Base-by-base conservation (phyloP, 2,113 vertebrate species). In the Cynoglossus semilaevis region DNA sequence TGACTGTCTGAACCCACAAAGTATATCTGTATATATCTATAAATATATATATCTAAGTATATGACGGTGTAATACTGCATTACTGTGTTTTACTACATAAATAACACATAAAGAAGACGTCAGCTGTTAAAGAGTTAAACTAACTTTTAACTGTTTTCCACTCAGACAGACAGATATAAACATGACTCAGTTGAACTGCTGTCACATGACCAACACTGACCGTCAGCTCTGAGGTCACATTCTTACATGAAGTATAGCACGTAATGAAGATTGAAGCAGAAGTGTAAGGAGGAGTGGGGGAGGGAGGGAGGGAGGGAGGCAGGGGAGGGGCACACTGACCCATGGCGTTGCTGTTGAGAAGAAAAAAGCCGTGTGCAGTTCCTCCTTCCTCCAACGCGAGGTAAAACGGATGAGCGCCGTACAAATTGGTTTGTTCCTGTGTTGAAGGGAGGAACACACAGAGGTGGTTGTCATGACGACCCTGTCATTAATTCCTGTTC, bases 311-410 rank as follows among this genome's bases (percentile, higher is more conserved):
- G n/a, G n/a, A n/a, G n/a, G n/a, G n/a, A n/a, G n/a, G n/a, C n/a
- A n/a, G n/a, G n/a, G 9, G 40, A 3, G 15, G 5, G 5, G 5
- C 19, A n/a, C 50, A 73, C 85, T 67, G 57, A 91, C 90, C 90
- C 90, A 91, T 90, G 1, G 94, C 93, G 0, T 96, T 96, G 88
- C 94, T 95, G 85, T 96, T 96, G 29, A 96, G 89, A 42, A 96
- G 87, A 84, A 96, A 96, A 78, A 95, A 91, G 0, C 94, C 94
- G 0, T 96, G 92, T 41, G 94, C 84, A 4, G 75, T 76, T 37
- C 93, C 93, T 0, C 78, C 88, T 9, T 91, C 73, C 81, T 95
- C 94, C 91, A 96, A 84, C 8, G 83, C 72, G 58, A 96, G 85
- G 84, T 94, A 96, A 75, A 96, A 96, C 0, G 94, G 94, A 80